Evolutionary conservation across 2,797 vertebrate genomes (phyloP).

Genomic region (Rhyacichthys aspro): DNA sequence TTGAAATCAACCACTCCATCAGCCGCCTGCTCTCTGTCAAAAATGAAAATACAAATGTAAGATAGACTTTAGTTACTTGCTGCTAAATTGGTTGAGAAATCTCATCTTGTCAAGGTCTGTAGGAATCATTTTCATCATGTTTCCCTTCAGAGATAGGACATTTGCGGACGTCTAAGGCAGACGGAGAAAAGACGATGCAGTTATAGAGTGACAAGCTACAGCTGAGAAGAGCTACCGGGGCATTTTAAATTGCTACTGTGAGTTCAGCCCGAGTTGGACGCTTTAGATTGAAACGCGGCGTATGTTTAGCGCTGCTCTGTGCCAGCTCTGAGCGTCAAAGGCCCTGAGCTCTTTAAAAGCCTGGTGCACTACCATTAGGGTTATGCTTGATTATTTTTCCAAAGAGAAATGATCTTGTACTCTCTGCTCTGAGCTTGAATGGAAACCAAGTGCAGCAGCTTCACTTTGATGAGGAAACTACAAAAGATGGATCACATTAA

Average conservation of each 20-base stretch:
- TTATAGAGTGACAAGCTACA: conserved; percentile 14
- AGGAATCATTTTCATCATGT: conserved; percentile 17
- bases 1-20: conserved; percentile 48
- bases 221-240: not conserved
- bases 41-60: not conserved
- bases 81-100: conserved; percentile 14
- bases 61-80: not conserved
- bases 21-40: conserved; percentile 26
- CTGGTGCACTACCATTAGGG: not conserved
- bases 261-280: conserved; percentile 12
- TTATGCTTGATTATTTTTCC: conserved; percentile 9
- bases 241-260: conserved; percentile 1
- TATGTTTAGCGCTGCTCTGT: conserved; percentile 1
- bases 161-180: conserved; percentile 12
- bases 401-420: conserved; percentile 3
- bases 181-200: conserved; percentile 4
- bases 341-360: conserved; percentile 12
- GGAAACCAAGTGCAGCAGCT: not conserved
- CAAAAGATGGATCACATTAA: no score
- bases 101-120: conserved; percentile 1
- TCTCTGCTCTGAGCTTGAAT: not conserved
- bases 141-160: conserved; percentile 9
- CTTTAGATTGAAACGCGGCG: conserved; percentile 10
- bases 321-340: not conserved
- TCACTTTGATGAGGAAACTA: conserved; percentile 1